Evolutionary conservation across 2,797 vertebrate genomes (phyloP).

Genomic region (Thaleichthys pacificus): DNA sequence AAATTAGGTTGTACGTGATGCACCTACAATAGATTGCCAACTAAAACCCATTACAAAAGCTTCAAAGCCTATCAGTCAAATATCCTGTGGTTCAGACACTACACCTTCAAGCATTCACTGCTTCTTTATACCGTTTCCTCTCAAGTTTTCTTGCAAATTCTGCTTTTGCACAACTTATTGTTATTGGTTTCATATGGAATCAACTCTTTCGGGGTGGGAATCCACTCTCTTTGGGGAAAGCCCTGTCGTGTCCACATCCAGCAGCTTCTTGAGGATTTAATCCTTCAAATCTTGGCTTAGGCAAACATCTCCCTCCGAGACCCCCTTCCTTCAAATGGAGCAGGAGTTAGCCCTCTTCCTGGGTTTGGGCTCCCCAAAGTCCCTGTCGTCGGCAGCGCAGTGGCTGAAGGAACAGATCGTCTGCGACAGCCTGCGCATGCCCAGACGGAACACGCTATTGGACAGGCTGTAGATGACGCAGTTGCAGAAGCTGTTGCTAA

Average conservation of each 20-base stretch:
- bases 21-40: conserved; percentile 5
- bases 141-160: conserved; percentile 20
- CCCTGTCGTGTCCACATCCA: conserved; percentile 33
- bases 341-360: conserved; percentile 94
- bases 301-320: conserved; percentile 13
- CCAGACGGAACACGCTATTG: conserved; percentile 96
- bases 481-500: conserved; percentile 99
- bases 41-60: conserved; percentile 20
- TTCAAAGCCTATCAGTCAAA: conserved; percentile 27
- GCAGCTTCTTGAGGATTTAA: conserved; percentile 36
- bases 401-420: conserved; percentile 88
- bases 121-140: conserved; percentile 18
- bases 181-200: conserved; percentile 31
- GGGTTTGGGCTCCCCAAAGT: conserved; percentile 88
- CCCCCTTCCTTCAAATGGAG: conserved; percentile 80
- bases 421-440: conserved; percentile 92
- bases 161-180: conserved; percentile 35
- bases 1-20: conserved; percentile 28
- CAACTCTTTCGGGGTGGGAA: conserved; percentile 15
- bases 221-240: conserved; percentile 23
- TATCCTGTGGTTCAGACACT: conserved; percentile 33
- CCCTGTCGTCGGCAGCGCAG: conserved; percentile 81
- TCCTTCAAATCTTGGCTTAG: conserved; percentile 21
- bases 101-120: conserved; percentile 33
- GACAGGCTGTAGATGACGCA: conserved; percentile 99